Percentiles rank a stretch among this genome's conserved stretches.
Evolutionary conservation across 2,888 invertebrate genomes (phyloP).

Genomic region (Lasioglossum villosulum): DNA sequence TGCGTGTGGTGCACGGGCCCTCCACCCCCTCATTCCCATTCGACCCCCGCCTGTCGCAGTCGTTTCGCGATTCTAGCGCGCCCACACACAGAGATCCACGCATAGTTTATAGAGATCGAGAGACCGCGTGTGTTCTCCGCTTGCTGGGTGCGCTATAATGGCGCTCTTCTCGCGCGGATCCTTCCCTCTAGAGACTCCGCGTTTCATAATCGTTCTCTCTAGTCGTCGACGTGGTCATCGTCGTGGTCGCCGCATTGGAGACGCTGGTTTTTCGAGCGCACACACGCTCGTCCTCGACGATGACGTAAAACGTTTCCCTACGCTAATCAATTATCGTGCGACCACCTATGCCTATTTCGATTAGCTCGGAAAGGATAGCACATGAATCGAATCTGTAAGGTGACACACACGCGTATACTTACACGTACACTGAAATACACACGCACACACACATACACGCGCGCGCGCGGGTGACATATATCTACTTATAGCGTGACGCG

Average conservation of each 20-base stretch:
- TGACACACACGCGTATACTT: conserved; percentile 17
- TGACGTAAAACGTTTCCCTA: neutral
- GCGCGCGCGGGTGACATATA: conserved; percentile 38
- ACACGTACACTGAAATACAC: neutral
- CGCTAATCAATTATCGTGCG: conserved; percentile 45
- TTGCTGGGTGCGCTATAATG: conserved; percentile 55
- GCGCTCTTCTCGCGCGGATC: conserved; percentile 44
- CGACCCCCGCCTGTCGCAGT: neutral
- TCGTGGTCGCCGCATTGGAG: neutral
- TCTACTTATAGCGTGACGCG: conserved; percentile 64
- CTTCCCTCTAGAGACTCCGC: neutral
- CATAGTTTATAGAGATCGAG: neutral
- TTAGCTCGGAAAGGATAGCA: conserved; percentile 28
- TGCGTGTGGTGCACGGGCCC: neutral
- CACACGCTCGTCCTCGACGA: no score
- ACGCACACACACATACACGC: neutral
- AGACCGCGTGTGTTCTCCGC: conserved; percentile 52
- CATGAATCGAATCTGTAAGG: conserved; percentile 46
- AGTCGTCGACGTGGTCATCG: no score
- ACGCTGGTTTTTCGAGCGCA: neutral
- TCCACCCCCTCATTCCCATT: neutral
- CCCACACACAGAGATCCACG: neutral
- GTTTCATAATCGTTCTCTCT: conserved; percentile 30
- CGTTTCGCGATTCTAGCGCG: neutral
- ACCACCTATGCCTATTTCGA: conserved; percentile 40